Evolutionary conservation across 2,888 invertebrate genomes (phyloP).

Genomic region (Galeopsomyia nigrocyanea): DNA sequence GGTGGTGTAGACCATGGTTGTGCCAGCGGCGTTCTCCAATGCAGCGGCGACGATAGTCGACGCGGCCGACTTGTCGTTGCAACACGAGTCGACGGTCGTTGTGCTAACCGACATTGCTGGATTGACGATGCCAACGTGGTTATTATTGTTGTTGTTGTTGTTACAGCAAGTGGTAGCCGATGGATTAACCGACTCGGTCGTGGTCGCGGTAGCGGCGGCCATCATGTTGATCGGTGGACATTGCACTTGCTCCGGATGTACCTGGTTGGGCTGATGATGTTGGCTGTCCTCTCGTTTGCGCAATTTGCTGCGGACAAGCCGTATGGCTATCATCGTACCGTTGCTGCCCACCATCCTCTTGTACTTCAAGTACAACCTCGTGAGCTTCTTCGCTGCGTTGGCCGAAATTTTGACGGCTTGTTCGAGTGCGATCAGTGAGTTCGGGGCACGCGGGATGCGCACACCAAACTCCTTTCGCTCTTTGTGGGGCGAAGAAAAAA

Average conservation of each 20-base stretch:
- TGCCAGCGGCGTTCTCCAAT: slow-evolving; percentile 60
- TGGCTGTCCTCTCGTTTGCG: slow-evolving; percentile 87
- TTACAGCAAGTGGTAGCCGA: slow-evolving; percentile 34
- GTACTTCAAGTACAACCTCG: slow-evolving; percentile 64
- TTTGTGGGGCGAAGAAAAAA: background rate
- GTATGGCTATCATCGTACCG: slow-evolving; percentile 89
- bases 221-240: background rate
- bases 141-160: slow-evolving; percentile 35
- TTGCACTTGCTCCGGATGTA: slow-evolving; percentile 72
- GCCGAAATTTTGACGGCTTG: slow-evolving; percentile 42
- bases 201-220: slow-evolving; percentile 8
- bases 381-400: slow-evolving; percentile 57
- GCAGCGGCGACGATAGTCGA: slow-evolving; percentile 46
- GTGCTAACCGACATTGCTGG: slow-evolving; percentile 37
- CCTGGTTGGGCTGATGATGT: slow-evolving; percentile 69
- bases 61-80: slow-evolving; percentile 46
- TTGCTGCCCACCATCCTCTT: slow-evolving; percentile 88
- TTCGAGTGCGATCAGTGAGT: background rate
- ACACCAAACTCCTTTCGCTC: slow-evolving; percentile 28
- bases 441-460: background rate
- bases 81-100: slow-evolving; percentile 38
- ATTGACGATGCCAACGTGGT: slow-evolving; percentile 43
- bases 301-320: slow-evolving; percentile 92
- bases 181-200: slow-evolving; percentile 31
- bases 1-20: slow-evolving; percentile 64